Evolutionary conservation across 2,797 vertebrate species (phyloP), one percentile per base, ranked within the genome.

Genomic region (Brachyalestes nurse): DNA sequence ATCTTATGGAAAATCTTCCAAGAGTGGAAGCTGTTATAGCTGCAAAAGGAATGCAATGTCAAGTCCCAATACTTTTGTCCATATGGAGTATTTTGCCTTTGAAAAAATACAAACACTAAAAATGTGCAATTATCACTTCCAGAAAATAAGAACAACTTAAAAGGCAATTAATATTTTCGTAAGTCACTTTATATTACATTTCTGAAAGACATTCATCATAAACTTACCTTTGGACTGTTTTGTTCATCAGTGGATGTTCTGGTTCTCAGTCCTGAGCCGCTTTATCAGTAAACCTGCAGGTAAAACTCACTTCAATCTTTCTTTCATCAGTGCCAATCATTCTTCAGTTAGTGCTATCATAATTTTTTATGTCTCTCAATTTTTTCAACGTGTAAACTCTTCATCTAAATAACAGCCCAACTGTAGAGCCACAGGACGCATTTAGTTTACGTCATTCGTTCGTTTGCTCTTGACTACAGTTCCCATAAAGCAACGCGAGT

Each of bases 401-500:
- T 62, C 9, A 14, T 34, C 23, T 64, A 7, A 64, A 64, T 12
- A 28, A 2, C 58, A 17, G 13, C 34, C 10, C 38, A 1, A 6
- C 2, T 4, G 14, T 2, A 10, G 6, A 8, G 6, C 2, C 17
- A 6, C 58, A 4, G 51, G 67, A 6, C 84, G 79, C 82, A 9
- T 66, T 16, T 64, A n/a, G 57, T 64, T 57, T 0, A 58, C 75
- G 75, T 81, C 66, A 83, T 28, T 19, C 0, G 6, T 13, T 6
- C 23, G 45, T 8, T 47, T 12, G 45, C 7, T 47, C 5, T 47
- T 47, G 45, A 64, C 78, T 34, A 78, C 78, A 74, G 19, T 8
- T 49, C 1, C 71, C 79, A 17, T 0, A 17, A 64, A 67, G 53
- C 77, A 75, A 40, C 34, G 49, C n/a, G 6, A 8, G 12, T 2